A percentile compares a stretch with the other conserved stretches of the same genome.
These are phyloP conservation scores for Leptopterna dolabrata DNA, from an alignment of 2,888 invertebrate genomes.

Conservation along the genomic window DNA sequence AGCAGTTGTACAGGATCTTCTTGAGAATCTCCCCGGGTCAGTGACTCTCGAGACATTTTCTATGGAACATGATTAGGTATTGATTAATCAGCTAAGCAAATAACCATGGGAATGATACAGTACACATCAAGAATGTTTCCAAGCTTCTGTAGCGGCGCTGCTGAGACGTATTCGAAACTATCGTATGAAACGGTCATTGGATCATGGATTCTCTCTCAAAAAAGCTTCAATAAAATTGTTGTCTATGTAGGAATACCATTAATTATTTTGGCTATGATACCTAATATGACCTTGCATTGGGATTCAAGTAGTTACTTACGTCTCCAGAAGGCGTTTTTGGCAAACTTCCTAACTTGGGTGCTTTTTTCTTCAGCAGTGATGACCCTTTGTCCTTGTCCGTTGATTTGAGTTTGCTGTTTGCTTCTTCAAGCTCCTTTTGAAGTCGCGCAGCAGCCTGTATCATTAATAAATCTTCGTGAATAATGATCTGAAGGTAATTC, in stretches of 20 bases:
- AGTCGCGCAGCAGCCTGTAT: constrained; percentile 70
- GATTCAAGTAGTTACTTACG: constrained; percentile 66
- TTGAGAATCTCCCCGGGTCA: constrained; percentile 82
- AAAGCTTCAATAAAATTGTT: too few species aligned
- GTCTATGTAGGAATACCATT: too few species aligned
- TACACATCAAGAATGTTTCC: neutral
- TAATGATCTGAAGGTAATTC: neutral
- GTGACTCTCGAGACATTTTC: constrained; percentile 79
- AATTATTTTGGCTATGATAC: too few species aligned
- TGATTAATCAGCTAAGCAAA: too few species aligned
- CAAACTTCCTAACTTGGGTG: constrained; percentile 71
- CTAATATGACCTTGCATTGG: too few species aligned
- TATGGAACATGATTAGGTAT: neutral
- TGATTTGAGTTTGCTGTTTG: constrained; percentile 71
- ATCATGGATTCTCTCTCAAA: too few species aligned
- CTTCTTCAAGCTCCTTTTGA: constrained; percentile 78
- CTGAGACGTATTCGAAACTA: too few species aligned
- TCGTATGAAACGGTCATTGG: too few species aligned
- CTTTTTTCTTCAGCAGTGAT: constrained; percentile 69
- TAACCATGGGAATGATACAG: neutral
- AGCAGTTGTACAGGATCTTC: constrained; percentile 85
- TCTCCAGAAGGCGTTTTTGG: constrained; percentile 74
- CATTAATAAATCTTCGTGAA: neutral
- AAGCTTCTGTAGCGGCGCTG: neutral
- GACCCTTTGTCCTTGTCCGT: constrained; percentile 64